phyloP scores from a whole-genome alignment of 2,113 vertebrate species.

The Apeltes quadracus region DNA sequence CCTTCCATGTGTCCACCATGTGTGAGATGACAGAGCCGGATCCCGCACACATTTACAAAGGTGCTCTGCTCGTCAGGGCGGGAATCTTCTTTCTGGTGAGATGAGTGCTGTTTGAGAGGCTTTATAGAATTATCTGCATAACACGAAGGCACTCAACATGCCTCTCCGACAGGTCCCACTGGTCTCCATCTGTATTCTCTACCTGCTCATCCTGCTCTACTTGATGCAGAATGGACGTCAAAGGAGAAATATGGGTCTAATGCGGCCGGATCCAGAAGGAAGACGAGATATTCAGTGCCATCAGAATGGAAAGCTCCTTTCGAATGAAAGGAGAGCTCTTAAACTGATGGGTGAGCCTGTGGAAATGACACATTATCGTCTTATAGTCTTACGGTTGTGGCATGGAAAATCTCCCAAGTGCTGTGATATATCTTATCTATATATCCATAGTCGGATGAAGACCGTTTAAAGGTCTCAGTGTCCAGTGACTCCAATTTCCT shows the following conservation, averaged over 20 bases:
- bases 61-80: conserved; percentile 75
- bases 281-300: conserved; percentile 56
- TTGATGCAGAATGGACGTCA: conserved; percentile 73
- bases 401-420: neutral
- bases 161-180: conserved; percentile 67
- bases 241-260: conserved; percentile 77
- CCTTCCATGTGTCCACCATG: conserved; percentile 79
- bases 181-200: conserved; percentile 75
- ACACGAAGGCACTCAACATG: neutral
- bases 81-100: conserved; percentile 77
- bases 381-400: neutral
- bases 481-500: neutral
- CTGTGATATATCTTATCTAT: too few relatives aligned
- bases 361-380: neutral
- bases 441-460: neutral
- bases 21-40: conserved; percentile 82
- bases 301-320: conserved; percentile 70
- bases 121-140: neutral
- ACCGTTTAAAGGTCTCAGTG: neutral
- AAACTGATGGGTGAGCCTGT: conserved; percentile 78
- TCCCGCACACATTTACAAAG: conserved; percentile 77
- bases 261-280: conserved; percentile 39
- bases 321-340: conserved; percentile 78
- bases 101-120: neutral
- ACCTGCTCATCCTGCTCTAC: conserved; percentile 78